Conservation (phyloP, 2,113 vertebrate species). For the Microtus oregoni region DNA sequence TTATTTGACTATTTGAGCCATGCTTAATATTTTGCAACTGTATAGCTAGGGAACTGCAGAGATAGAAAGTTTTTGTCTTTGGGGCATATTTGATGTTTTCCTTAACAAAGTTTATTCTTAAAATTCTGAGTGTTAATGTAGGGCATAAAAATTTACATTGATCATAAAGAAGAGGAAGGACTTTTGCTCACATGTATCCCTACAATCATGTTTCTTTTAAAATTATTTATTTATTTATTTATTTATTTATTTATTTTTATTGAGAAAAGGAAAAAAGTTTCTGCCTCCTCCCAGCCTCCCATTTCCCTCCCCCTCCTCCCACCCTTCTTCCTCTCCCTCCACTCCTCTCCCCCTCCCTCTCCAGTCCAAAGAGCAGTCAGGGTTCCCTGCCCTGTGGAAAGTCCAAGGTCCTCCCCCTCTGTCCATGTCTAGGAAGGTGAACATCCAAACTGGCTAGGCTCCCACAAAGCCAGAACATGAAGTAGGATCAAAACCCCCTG, state of each 20-base stretch:
- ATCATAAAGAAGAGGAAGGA: background rate
- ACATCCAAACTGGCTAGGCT: too few relatives aligned
- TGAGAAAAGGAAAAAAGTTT: too few relatives aligned
- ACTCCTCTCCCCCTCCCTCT: too few relatives aligned
- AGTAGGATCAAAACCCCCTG: too few relatives aligned
- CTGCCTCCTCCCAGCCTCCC: too few relatives aligned
- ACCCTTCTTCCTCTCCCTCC: too few relatives aligned
- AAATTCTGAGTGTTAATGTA: background rate
- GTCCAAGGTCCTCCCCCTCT: too few relatives aligned
- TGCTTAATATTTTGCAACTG: background rate
- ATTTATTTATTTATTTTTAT: background rate
- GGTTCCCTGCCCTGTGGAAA: too few relatives aligned
- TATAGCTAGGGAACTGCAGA: background rate
- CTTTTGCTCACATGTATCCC: background rate
- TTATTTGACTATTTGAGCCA: conserved; percentile 37
- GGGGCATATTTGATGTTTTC: background rate
- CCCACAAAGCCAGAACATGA: too few relatives aligned
- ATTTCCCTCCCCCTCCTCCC: too few relatives aligned
- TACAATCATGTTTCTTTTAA: background rate
- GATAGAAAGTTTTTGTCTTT: background rate
- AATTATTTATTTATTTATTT: background rate
- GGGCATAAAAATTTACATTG: background rate
- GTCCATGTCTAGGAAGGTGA: too few relatives aligned
- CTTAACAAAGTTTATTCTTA: conserved; percentile 33
- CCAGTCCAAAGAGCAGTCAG: too few relatives aligned